phyloP scores from a whole-genome alignment of 1,140 invertebrate species.

The Pygmarrhopalites habei region DNA sequence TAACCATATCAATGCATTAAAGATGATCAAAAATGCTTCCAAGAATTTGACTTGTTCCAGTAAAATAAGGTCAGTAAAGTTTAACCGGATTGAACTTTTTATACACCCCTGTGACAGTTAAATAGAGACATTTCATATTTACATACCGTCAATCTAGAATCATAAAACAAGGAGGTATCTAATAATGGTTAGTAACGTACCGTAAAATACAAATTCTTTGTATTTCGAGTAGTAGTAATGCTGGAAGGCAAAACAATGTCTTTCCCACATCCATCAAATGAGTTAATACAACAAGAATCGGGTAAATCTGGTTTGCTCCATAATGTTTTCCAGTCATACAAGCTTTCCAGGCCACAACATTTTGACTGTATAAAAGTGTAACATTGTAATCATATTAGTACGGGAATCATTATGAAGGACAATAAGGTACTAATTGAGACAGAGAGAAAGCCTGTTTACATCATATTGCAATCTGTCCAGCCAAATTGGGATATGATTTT shows the following conservation, averaged over 20 bases:
- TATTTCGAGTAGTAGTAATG: background rate
- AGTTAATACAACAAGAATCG: conserved; percentile 7
- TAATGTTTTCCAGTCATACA: conserved; percentile 2
- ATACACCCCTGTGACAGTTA: background rate
- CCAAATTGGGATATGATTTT: background rate
- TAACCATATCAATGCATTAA: background rate
- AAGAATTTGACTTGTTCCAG: conserved; percentile 1
- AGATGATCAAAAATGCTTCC: background rate
- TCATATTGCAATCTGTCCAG: background rate
- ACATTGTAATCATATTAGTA: background rate
- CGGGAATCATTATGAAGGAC: background rate
- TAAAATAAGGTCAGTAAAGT: background rate
- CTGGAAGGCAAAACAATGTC: background rate
- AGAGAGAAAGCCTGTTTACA: background rate
- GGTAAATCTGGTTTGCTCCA: background rate
- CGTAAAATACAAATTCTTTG: background rate
- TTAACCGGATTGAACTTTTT: background rate
- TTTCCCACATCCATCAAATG: background rate
- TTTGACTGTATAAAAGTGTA: conserved; percentile 1
- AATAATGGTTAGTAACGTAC: background rate
- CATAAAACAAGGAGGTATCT: background rate
- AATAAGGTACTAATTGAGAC: background rate
- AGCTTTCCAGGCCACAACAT: conserved; percentile 2
- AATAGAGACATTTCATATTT: background rate
- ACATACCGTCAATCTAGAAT: background rate